A percentile compares a stretch with the other conserved stretches of the same genome.
These are phyloP conservation scores for Acanthopleura granulata DNA, from an alignment of 2,888 invertebrate genomes.

Conservation along the genomic window DNA sequence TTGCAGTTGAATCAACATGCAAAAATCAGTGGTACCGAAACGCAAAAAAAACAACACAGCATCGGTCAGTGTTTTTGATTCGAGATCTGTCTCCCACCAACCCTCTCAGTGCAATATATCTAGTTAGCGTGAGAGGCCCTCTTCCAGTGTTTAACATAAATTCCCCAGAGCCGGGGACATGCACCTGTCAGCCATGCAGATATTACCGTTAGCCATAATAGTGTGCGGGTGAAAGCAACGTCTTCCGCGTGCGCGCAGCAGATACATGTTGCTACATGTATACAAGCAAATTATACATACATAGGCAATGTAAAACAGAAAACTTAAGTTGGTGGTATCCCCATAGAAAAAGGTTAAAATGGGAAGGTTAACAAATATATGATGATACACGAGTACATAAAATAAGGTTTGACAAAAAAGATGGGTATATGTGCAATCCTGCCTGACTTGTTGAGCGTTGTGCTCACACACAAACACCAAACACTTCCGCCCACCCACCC, in stretches of 20 bases:
- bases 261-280: no score
- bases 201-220: not conserved
- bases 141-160: not conserved
- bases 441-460: no score
- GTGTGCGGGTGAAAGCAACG: not conserved
- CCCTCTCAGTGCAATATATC: conserved; percentile 9
- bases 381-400: no score
- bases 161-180: not conserved
- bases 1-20: not conserved
- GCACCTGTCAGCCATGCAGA: not conserved
- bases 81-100: conserved; percentile 13
- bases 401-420: no score
- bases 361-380: no score
- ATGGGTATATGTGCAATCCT: no score
- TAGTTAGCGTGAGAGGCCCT: conserved; percentile 8
- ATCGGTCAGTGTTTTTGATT: not conserved
- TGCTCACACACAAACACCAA: no score
- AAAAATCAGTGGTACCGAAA: not conserved
- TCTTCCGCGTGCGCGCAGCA: conserved; percentile 4
- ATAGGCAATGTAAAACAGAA: no score
- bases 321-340: conserved; percentile 8
- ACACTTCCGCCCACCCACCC: no score
- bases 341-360: not conserved
- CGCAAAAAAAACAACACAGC: not conserved
- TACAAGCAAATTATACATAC: no score